Evolutionary conservation across 2,888 invertebrate species (phyloP).

Genomic region (Adela reaumurella): DNA sequence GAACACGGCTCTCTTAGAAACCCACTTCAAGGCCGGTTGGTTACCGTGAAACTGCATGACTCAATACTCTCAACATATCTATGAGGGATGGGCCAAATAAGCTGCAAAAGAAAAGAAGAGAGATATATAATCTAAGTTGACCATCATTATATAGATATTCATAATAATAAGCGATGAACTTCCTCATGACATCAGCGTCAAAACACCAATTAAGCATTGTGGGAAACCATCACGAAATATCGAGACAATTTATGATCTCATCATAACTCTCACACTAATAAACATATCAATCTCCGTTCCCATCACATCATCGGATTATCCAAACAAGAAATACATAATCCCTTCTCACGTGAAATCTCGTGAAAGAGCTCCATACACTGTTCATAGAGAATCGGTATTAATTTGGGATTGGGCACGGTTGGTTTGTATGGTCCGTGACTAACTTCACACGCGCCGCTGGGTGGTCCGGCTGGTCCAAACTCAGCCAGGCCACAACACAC

Average conservation of each 20-base stretch:
- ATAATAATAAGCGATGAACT: no score
- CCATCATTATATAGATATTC: no score
- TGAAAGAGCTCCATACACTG: conserved; percentile 31
- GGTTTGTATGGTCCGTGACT: background rate
- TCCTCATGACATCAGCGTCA: no score
- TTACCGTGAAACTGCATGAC: no score
- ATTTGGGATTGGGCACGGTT: background rate
- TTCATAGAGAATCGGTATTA: background rate
- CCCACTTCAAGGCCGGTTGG: no score
- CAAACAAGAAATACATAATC: conserved; percentile 41
- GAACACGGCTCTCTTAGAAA: no score
- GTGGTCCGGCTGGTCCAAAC: conserved; percentile 25
- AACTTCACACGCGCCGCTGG: conserved; percentile 12
- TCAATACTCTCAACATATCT: no score
- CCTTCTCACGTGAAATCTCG: conserved; percentile 37
- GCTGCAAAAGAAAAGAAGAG: no score
- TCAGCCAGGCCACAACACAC: no score
- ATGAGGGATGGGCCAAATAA: no score
- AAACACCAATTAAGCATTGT: background rate
- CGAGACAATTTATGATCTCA: background rate
- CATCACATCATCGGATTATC: conserved; percentile 26
- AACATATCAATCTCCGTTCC: background rate
- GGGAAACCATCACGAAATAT: background rate
- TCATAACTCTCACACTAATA: background rate
- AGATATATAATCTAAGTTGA: no score